Evolutionary conservation across 2,888 invertebrate species (phyloP), one percentile per base, ranked within the genome.

Genomic region (Mellilla xanthometata): DNA sequence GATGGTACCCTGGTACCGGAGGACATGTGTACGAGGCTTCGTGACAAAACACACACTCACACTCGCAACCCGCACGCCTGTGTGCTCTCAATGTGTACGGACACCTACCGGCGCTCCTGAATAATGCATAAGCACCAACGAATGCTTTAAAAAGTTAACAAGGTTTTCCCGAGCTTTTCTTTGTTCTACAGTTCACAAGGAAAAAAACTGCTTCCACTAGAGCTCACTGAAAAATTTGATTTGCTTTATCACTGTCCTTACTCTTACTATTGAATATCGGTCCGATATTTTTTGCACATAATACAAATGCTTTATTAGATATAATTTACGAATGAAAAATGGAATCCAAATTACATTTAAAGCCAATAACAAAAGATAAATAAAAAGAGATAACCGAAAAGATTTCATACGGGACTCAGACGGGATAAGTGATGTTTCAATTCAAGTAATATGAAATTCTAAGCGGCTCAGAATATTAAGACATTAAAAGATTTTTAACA

Each of bases 101-200:
- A 64, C 68, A 67, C 67, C 68, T 70, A 70, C 70, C 63, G 64
- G 66, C 68, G 60, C 68, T 62, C 57, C 70, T 85, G 85, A 85
- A 87, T 87, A 78, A 86, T 81, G 69, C 80, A 87, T 82, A 80
- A 83, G 71, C 59, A 68, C 62, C 75, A 76, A 76, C 76, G 77
- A 82, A 83, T 81, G 79, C 78, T 85, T 86, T 85, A 83, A 85
- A 87, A 86, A 86, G 82, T 85, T 86, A 85, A 86, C 85, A 83
- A 85, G 84, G 75, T 87, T 85, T 83, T 76, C 80, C 55, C 76
- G 73, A 79, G 80, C 72, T 84, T 85, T 81, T 76, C 83, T 81
- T 84, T 86, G 81, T 83, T 81, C 77, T 75, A 74, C 71, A 74
- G 72, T 76, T 81, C 77, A 71, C 73, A 56, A 68, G 60, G 69